Evolutionary conservation across 2,113 vertebrate genomes (phyloP).

Genomic region (Paradoxurus hermaphroditus): DNA sequence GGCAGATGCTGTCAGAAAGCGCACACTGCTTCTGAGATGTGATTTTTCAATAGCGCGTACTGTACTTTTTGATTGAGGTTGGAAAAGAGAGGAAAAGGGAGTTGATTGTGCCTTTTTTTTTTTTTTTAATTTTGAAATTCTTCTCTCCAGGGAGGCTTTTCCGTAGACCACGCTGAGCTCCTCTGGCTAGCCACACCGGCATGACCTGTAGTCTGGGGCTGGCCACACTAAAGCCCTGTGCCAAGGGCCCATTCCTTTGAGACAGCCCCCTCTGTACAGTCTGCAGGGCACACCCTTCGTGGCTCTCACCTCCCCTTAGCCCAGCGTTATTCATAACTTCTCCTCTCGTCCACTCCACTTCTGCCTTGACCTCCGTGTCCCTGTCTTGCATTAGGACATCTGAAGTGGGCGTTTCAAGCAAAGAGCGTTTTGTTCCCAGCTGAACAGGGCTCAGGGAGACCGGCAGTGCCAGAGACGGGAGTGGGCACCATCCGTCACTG

Average conservation of each 20-base stretch:
- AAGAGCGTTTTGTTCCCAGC: conserved; percentile 28
- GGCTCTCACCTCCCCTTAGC: not conserved
- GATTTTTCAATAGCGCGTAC: conserved; percentile 17
- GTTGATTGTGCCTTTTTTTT: not conserved
- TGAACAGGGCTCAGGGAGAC: not conserved
- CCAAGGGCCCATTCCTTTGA: not conserved
- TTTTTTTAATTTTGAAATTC: conserved; percentile 5
- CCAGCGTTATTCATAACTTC: not conserved
- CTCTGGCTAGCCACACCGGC: not conserved
- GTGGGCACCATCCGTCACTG: not conserved
- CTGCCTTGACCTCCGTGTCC: not conserved
- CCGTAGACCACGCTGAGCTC: not conserved
- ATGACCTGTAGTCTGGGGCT: not conserved
- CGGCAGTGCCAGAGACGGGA: not conserved
- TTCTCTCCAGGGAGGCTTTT: not conserved
- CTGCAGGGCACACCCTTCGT: not conserved
- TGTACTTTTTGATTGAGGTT: conserved; percentile 22
- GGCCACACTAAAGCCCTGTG: not conserved
- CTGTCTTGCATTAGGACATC: not conserved
- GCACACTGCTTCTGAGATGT: not conserved
- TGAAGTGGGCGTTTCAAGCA: conserved; percentile 15
- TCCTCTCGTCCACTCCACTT: not conserved
- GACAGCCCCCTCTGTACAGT: not conserved
- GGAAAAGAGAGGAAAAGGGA: not conserved
- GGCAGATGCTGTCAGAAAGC: conserved; percentile 48